Base-by-base conservation (phyloP, 2,797 vertebrate genomes). In the Rhinella marina region DNA sequence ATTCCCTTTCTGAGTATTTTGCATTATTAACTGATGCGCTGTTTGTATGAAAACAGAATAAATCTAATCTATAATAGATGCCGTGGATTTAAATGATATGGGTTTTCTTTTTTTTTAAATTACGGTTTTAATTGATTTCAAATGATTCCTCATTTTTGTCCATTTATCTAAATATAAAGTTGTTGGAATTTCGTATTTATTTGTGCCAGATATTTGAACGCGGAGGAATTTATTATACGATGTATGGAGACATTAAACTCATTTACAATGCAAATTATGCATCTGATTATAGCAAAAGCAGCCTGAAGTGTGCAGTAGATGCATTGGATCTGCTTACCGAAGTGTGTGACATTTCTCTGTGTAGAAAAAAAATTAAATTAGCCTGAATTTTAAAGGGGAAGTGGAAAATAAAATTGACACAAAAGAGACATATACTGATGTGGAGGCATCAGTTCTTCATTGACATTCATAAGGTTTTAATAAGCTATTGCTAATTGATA, bases 141-240 rank as follows among this genome's bases (percentile, higher is more conserved):
- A 66, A 85, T 85, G 52, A 77, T 62, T 62, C 7, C 41, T 62
- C 41, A 85, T 77, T 77, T 54, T 64, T 77, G 32, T n/a, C 48
- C n/a, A 64, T 85, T 85, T 85, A 85, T 85, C 57, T 85, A 52
- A 85, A 85, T 64, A 85, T 85, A 85, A 78, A 77, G 41, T 62
- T 78, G 52, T 12, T 77, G 76, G 72, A 62, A 50, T 77, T 77
- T 52, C 64, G 19, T 64, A 21, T 83, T 83, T 80, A 66, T 80
- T 32, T 86, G 62, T 80, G 68, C 41, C 27, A 75, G 61, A 64
- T 75, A 75, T 85, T 25, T 64, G 17, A 81, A 66, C 16, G 13
- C 80, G 0, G 59, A 81, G 59, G 29, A 64, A 81, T 81, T 64
- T 85, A 27, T 85, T 77, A 62, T 85, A 78, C 25, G 32, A 27